Evolutionary conservation across 2,797 vertebrate species (phyloP).

Genomic region (Oreortyx pictus): DNA sequence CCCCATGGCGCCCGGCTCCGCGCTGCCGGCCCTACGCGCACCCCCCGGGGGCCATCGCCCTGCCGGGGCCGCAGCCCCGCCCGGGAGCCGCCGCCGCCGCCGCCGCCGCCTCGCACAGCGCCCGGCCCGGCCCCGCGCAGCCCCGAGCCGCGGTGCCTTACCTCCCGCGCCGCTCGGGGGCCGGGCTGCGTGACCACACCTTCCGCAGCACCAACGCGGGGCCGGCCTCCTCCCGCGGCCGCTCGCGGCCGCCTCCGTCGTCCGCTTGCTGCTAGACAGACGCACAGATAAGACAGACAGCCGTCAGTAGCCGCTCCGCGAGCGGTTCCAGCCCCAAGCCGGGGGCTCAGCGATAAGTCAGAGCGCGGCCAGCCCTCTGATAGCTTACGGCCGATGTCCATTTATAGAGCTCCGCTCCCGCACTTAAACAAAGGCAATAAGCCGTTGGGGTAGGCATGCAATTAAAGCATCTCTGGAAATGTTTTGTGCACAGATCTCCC

Average conservation of each 20-base stretch:
- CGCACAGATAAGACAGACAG: not conserved
- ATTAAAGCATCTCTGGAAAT: not conserved
- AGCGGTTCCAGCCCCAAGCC: not conserved
- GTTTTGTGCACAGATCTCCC: not conserved
- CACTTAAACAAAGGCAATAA: not conserved
- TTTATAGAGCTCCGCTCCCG: not conserved
- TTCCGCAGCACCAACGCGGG: not conserved
- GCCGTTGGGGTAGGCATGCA: not conserved
- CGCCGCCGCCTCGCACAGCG: not conserved
- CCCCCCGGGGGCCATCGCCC: not conserved
- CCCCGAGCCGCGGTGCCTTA: not conserved
- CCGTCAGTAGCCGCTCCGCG: not conserved
- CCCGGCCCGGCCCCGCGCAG: not conserved
- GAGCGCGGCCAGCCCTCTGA: not conserved
- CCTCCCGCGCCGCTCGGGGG: not conserved
- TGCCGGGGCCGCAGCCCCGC: not conserved
- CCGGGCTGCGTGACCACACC: not conserved
- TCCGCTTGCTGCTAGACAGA: slow-evolving; percentile 63
- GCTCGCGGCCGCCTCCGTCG: not conserved
- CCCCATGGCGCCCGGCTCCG: slow-evolving; percentile 82
- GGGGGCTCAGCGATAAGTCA: not conserved
- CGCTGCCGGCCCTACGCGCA: not conserved
- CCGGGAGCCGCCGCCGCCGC: not conserved
- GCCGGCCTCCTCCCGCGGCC: not conserved
- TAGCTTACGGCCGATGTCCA: not conserved